A percentile compares a stretch with the other conserved stretches of the same genome.
Conservation (phyloP, 2,888 invertebrate genomes). For the Parasteatoda lunata region DNA sequence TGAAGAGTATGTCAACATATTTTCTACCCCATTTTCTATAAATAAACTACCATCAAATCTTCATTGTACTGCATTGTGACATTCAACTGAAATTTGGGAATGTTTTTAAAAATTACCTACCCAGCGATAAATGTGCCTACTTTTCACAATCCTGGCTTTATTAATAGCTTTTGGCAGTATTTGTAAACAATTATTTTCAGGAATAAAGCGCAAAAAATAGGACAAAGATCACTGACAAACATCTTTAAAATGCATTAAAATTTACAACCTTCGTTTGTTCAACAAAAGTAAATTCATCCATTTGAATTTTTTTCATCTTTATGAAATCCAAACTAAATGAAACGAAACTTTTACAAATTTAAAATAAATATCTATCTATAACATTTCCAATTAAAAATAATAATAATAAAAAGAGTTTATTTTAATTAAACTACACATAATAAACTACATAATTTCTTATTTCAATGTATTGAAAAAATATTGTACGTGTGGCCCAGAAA, state of each 20-base stretch:
- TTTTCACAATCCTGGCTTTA: slow-evolving; percentile 19
- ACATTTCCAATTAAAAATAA: slow-evolving; percentile 6
- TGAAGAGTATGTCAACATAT: not conserved
- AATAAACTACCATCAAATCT: slow-evolving; percentile 9
- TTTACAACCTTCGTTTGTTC: slow-evolving; percentile 13
- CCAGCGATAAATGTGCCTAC: not conserved
- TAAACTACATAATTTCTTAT: slow-evolving; percentile 2
- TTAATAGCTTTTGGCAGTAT: slow-evolving; percentile 15
- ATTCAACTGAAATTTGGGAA: not conserved
- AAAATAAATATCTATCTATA: slow-evolving; percentile 8
- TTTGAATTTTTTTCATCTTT: not conserved
- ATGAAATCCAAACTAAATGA: not conserved
- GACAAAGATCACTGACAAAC: slow-evolving; percentile 17
- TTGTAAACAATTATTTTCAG: slow-evolving; percentile 37
- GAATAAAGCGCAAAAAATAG: slow-evolving; percentile 21
- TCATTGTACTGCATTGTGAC: slow-evolving; percentile 11
- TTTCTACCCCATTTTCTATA: slow-evolving; percentile 10
- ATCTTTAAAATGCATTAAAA: slow-evolving; percentile 23
- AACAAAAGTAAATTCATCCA: slow-evolving; percentile 28
- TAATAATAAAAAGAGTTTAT: slow-evolving; percentile 5
- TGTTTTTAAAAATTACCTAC: not conserved
- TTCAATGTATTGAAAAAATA: not conserved
- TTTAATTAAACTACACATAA: slow-evolving; percentile 14
- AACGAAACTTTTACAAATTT: slow-evolving; percentile 18
- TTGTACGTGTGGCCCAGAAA: not conserved